Evolutionary conservation across 2,888 invertebrate species (phyloP).

Genomic region (Spisula subtruncata): DNA sequence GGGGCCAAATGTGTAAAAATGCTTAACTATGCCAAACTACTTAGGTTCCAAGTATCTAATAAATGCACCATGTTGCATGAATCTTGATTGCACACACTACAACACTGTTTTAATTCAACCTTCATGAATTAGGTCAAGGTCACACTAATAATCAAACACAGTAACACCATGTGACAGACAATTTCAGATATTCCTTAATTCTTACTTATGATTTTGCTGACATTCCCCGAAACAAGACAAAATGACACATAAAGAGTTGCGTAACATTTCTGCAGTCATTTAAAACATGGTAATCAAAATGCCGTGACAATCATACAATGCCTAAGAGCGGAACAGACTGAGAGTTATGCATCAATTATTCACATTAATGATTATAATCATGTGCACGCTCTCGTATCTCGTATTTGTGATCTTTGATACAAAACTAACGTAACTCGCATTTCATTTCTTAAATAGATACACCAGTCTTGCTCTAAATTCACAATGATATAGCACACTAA

Average conservation of each 20-base stretch:
- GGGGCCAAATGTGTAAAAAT: not conserved
- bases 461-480: not conserved
- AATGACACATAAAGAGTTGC: not conserved
- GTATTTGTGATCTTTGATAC: not conserved
- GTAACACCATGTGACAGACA: not conserved
- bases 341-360: conserved; percentile 4
- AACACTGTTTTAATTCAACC: not conserved
- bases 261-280: not conserved
- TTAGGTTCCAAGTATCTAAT: not conserved
- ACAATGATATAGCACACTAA: too few species aligned
- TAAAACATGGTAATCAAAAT: not conserved
- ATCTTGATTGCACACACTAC: not conserved
- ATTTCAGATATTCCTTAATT: not conserved
- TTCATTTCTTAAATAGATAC: not conserved
- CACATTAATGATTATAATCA: not conserved
- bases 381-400: not conserved
- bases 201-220: not conserved
- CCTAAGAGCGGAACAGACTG: not conserved
- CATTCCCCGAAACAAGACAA: not conserved
- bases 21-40: not conserved
- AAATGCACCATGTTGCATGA: not conserved
- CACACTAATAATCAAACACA: not conserved
- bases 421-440: not conserved
- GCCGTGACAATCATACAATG: not conserved
- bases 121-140: not conserved